Percentiles rank a stretch among this genome's conserved stretches.
Evolutionary conservation across 1,140 invertebrate species (phyloP).

Genomic region (Rhopalosiphum maidis): DNA sequence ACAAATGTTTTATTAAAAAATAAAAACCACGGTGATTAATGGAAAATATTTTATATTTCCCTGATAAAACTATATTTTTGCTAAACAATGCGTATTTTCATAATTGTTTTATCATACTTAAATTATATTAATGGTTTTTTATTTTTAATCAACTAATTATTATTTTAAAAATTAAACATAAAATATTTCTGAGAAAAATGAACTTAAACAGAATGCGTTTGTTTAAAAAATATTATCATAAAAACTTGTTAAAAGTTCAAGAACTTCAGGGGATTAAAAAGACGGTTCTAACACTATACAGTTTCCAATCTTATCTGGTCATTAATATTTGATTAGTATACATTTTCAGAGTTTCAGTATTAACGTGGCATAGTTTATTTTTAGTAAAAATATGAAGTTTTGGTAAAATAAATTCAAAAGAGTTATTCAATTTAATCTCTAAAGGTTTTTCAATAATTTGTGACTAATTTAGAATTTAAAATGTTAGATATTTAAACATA

Average conservation of each 20-base stretch:
- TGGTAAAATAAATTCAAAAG: background rate
- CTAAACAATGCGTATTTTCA: background rate
- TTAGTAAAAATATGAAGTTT: background rate
- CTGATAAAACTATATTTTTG: background rate
- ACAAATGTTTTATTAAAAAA: background rate
- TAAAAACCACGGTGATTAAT: background rate
- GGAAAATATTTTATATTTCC: background rate
- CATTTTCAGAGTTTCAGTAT: background rate
- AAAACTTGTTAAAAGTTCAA: background rate
- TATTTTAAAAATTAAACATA: conserved; percentile 6
- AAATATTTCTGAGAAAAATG: background rate
- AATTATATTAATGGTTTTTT: background rate
- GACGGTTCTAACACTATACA: background rate
- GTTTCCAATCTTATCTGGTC: background rate
- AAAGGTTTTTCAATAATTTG: background rate
- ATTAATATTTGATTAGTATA: background rate
- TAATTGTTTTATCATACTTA: background rate
- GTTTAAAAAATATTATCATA: background rate
- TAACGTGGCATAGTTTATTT: background rate
- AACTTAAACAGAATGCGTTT: background rate
- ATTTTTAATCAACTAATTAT: background rate
- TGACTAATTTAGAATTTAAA: background rate
- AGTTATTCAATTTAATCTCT: background rate
- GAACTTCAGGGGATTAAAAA: background rate
- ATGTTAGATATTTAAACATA: background rate